Conservation (phyloP, 2,888 invertebrate genomes). For the Neocrepidodera transversa region DNA sequence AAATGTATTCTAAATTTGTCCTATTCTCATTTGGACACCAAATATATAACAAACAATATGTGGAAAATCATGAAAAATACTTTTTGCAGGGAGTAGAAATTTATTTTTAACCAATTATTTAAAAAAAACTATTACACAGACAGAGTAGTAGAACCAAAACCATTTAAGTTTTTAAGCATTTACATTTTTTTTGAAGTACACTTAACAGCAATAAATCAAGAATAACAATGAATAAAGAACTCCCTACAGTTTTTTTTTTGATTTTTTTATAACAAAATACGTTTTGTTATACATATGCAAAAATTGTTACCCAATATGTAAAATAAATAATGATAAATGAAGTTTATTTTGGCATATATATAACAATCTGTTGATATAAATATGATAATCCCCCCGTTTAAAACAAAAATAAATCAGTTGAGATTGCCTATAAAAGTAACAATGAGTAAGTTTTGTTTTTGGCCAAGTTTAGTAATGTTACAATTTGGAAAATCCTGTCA, state of each 20-base stretch:
- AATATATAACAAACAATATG: too few species aligned
- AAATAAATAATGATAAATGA: constrained; percentile 44
- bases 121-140: constrained; percentile 10
- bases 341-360: constrained; percentile 45
- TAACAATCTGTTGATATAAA: constrained; percentile 47
- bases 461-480: constrained; percentile 1
- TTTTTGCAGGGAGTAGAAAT: constrained; percentile 9
- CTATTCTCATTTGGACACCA: too few species aligned
- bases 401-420: constrained; percentile 40
- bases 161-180: not conserved
- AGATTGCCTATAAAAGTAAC: constrained; percentile 25
- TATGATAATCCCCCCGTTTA: constrained; percentile 43
- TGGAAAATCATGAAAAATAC: too few species aligned
- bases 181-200: constrained; percentile 11
- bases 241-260: constrained; percentile 47
- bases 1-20: too few species aligned
- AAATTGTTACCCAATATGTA: constrained; percentile 52
- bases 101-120: constrained; percentile 11
- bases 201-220: constrained; percentile 17
- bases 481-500: constrained; percentile 45
- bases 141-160: constrained; percentile 13
- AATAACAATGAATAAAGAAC: constrained; percentile 24
- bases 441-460: constrained; percentile 10
- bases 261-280: constrained; percentile 54
- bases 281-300: constrained; percentile 47